A percentile compares a stretch with the other conserved stretches of the same genome.
Conservation (phyloP, 2,888 invertebrate genomes). For the Clistopyga incitator region DNA sequence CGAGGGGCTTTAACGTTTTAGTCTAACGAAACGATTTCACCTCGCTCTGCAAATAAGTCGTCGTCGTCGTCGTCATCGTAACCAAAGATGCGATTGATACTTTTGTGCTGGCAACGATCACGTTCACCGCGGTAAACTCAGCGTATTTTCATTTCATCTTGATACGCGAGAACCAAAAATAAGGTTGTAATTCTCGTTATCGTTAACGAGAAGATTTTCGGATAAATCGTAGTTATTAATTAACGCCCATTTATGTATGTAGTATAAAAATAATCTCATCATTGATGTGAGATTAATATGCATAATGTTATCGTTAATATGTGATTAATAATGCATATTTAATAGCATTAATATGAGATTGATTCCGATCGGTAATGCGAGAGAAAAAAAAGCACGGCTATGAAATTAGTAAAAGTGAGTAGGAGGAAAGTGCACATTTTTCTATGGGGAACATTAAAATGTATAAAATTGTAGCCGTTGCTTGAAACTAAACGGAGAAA, state of each 20-base stretch:
- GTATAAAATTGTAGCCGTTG: too few relatives aligned
- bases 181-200: not conserved
- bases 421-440: too few relatives aligned
- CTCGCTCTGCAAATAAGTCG: not conserved
- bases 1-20: conserved; percentile 3
- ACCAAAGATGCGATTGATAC: conserved; percentile 34
- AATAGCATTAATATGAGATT: too few relatives aligned
- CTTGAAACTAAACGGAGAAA: too few relatives aligned
- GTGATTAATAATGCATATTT: too few relatives aligned
- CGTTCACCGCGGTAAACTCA: not conserved
- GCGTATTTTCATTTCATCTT: conserved; percentile 54
- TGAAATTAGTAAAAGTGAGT: too few relatives aligned
- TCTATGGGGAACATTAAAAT: too few relatives aligned
- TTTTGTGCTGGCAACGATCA: conserved; percentile 20
- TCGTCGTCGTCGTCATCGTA: not conserved
- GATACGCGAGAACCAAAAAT: conserved; percentile 63
- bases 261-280: too few relatives aligned
- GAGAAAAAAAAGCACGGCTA: too few relatives aligned
- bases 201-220: not conserved
- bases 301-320: too few relatives aligned
- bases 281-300: too few relatives aligned
- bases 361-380: too few relatives aligned
- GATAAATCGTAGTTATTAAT: conserved; percentile 2
- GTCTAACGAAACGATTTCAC: conserved; percentile 13
- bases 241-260: not conserved